phyloP scores from a whole-genome alignment of 2,113 vertebrate species.

The Myocastor coypus region DNA sequence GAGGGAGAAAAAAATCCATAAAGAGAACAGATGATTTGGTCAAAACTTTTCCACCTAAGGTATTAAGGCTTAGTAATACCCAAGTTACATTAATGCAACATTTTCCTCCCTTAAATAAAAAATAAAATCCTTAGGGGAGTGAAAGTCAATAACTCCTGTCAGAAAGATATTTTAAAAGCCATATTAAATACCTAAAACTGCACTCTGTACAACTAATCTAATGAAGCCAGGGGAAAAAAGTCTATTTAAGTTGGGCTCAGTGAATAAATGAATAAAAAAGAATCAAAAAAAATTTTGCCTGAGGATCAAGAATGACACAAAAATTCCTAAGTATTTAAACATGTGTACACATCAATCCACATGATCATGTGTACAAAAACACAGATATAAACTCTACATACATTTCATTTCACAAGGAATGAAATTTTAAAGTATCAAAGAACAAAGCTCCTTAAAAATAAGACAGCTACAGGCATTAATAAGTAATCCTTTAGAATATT shows the following conservation, averaged over 20 bases:
- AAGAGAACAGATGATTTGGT: background rate
- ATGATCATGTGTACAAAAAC: background rate
- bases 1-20: background rate
- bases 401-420: constrained; percentile 47
- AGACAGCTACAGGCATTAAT: background rate
- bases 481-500: constrained; percentile 38
- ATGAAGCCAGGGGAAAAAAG: constrained; percentile 12
- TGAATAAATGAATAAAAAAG: background rate
- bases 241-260: background rate
- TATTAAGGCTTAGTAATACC: background rate
- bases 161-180: constrained; percentile 27
- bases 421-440: constrained; percentile 50
- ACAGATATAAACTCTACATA: background rate
- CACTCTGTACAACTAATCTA: background rate
- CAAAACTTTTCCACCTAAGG: background rate
- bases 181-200: constrained; percentile 24
- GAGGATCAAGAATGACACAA: constrained; percentile 23
- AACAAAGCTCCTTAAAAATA: constrained; percentile 62
- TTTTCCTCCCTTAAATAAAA: constrained; percentile 53
- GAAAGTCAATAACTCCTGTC: constrained; percentile 16
- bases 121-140: background rate
- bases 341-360: background rate
- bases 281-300: constrained; percentile 38
- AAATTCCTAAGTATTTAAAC: constrained; percentile 6
- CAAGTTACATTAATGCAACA: background rate